These are phyloP conservation scores for Agrotis clavis DNA, from an alignment of 2,888 invertebrate genomes.

Conservation along the genomic window DNA sequence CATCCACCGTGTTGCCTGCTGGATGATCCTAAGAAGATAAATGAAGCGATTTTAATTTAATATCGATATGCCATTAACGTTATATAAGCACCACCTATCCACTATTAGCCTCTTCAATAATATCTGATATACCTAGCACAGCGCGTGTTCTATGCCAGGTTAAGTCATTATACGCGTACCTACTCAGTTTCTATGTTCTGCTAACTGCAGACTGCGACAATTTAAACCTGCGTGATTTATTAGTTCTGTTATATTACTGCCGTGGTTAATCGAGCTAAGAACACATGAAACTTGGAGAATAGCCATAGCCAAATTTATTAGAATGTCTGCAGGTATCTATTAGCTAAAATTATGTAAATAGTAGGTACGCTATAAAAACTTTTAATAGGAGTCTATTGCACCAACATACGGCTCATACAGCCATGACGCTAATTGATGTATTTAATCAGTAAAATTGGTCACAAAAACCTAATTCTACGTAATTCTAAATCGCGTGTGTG, in stretches of 20 bases:
- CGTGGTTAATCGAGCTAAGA: constrained; percentile 5
- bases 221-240: constrained; percentile 42
- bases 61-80: constrained; percentile 19
- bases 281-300: not conserved
- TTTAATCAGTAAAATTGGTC: not conserved
- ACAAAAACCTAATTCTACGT: constrained; percentile 8
- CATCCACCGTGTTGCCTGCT: constrained; percentile 1
- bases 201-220: constrained; percentile 22
- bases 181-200: constrained; percentile 7
- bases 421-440: not conserved
- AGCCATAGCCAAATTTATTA: constrained; percentile 2
- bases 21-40: constrained; percentile 38
- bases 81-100: not conserved
- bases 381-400: too few species aligned
- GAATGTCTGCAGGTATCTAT: not conserved
- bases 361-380: too few species aligned
- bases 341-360: too few species aligned
- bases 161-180: constrained; percentile 6
- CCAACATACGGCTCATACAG: too few species aligned
- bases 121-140: not conserved
- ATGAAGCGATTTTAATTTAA: constrained; percentile 54
- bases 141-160: not conserved
- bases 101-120: constrained; percentile 13
- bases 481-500: constrained; percentile 5
- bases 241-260: not conserved